Conservation (phyloP, 2,888 invertebrate species). For the Nomada fucata region DNA sequence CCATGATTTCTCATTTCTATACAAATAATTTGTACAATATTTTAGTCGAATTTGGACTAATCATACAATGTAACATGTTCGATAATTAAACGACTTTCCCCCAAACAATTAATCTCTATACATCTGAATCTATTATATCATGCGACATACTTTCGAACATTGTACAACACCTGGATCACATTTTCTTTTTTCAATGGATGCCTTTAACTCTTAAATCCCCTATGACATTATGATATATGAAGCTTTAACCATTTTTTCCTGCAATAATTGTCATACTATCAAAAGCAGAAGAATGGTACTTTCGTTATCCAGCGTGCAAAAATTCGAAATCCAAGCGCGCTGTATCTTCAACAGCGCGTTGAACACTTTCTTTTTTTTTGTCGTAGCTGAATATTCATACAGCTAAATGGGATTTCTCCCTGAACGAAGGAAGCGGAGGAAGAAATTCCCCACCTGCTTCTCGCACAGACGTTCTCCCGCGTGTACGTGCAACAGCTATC, state of each 20-base stretch:
- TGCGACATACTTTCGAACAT: no score
- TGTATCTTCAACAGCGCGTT: constrained; percentile 9
- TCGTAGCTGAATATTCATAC: constrained; percentile 76
- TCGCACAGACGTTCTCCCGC: constrained; percentile 28
- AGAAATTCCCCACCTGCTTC: constrained; percentile 33
- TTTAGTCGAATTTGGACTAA: not conserved
- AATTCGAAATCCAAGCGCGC: constrained; percentile 11
- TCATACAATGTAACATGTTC: no score
- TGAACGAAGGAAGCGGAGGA: constrained; percentile 32
- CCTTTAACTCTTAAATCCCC: no score
- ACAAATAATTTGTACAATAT: not conserved
- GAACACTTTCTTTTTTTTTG: constrained; percentile 73
- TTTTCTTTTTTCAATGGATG: no score
- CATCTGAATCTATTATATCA: no score
- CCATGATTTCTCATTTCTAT: no score
- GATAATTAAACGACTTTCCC: no score
- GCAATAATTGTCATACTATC: not conserved
- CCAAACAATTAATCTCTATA: no score
- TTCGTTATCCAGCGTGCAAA: not conserved
- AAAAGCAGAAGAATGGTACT: not conserved
- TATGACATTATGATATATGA: not conserved
- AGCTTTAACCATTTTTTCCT: not conserved
- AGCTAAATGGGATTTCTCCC: constrained; percentile 70
- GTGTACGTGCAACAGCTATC: constrained; percentile 37
- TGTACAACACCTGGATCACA: no score